A percentile compares a stretch with the other conserved stretches of the same genome.
These are phyloP conservation scores for Periophthalmus modestus DNA, from an alignment of 2,113 vertebrate species.

Conservation along the genomic window DNA sequence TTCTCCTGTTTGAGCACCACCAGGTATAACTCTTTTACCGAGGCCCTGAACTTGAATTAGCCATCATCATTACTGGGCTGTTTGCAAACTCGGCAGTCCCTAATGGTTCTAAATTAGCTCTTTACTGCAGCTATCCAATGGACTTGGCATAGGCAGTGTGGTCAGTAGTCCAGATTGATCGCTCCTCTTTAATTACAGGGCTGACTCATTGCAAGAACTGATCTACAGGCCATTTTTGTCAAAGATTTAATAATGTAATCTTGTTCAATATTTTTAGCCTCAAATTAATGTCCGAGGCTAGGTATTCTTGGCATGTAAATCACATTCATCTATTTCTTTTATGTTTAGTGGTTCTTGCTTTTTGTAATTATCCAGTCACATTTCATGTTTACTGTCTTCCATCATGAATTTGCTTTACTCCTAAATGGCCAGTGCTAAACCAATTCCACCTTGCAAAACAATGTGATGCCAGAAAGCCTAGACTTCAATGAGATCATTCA, in stretches of 20 bases:
- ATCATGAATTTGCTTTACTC: conserved; percentile 5
- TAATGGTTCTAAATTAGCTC: conserved; percentile 84
- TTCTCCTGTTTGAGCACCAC: conserved; percentile 47
- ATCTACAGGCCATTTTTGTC: conserved; percentile 44
- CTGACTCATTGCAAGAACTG: conserved; percentile 66
- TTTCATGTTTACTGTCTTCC: conserved; percentile 12
- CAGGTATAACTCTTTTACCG: conserved; percentile 67
- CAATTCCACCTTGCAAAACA: conserved; percentile 16
- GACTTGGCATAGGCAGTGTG: conserved; percentile 78
- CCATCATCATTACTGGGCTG: conserved; percentile 80
- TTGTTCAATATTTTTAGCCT: conserved; percentile 52
- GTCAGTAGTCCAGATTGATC: conserved; percentile 79
- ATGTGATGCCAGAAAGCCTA: conserved; percentile 42
- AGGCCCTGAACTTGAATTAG: conserved; percentile 76
- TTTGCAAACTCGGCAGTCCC: conserved; percentile 82
- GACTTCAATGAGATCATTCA: conserved; percentile 51
- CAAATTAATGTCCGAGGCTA: conserved; percentile 10
- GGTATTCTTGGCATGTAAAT: conserved; percentile 3
- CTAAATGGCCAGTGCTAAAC: conserved; percentile 10
- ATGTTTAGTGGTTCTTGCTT: background rate
- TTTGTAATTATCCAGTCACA: conserved; percentile 2
- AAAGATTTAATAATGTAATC: conserved; percentile 52
- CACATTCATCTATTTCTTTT: conserved; percentile 3
- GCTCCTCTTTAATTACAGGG: conserved; percentile 79
- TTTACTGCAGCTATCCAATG: conserved; percentile 77